A percentile compares a stretch with the other conserved stretches of the same genome.
Conservation (phyloP, 1,140 invertebrate genomes). For the Nylanderia fulva region DNA sequence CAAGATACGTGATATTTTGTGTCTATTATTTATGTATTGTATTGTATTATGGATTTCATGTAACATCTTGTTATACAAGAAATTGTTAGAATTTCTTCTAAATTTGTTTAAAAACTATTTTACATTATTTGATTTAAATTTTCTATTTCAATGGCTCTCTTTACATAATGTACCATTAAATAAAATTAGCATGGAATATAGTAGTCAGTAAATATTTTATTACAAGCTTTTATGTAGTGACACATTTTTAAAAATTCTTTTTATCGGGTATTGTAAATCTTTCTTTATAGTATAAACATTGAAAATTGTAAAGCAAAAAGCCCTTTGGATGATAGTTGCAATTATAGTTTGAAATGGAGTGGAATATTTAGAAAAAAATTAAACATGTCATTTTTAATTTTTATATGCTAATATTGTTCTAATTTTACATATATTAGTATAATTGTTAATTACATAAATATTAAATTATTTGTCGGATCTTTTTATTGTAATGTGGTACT, state of each 20-base stretch:
- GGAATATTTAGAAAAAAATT: neutral
- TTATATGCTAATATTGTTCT: constrained; percentile 15
- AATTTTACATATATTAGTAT: constrained; percentile 30
- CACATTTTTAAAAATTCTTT: neutral
- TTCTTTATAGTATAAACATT: constrained; percentile 8
- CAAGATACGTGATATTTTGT: constrained; percentile 24
- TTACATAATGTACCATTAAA: constrained; percentile 13
- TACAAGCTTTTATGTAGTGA: neutral
- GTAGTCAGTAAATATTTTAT: neutral
- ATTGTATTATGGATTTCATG: neutral
- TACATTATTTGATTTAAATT: neutral
- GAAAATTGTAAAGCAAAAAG: neutral
- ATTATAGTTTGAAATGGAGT: neutral
- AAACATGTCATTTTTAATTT: constrained; percentile 9
- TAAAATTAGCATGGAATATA: constrained; percentile 24
- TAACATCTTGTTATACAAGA: constrained; percentile 1
- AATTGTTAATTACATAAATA: constrained; percentile 42
- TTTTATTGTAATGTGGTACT: constrained; percentile 45
- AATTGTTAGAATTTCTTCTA: neutral
- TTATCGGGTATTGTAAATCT: constrained; percentile 9
- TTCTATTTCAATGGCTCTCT: neutral
- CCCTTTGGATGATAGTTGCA: neutral
- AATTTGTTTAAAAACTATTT: neutral
- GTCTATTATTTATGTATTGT: neutral
- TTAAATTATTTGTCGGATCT: constrained; percentile 20